Evolutionary conservation across 2,888 invertebrate species (phyloP).

Genomic region (Empis stercorea): DNA sequence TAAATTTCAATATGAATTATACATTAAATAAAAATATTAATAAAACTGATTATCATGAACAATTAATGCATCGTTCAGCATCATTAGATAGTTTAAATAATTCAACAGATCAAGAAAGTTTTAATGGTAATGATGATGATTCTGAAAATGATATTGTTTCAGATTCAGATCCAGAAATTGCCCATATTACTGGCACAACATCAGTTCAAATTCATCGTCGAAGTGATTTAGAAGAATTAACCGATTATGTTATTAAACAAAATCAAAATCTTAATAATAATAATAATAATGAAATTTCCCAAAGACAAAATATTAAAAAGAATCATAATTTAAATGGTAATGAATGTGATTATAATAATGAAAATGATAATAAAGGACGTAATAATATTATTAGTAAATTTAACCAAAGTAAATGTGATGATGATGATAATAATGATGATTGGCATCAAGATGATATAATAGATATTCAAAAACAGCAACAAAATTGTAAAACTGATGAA

Average conservation of each 20-base stretch:
- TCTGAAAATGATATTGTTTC: constrained; percentile 38
- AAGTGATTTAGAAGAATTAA: constrained; percentile 32
- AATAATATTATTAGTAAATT: not conserved
- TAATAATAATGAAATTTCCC: not conserved
- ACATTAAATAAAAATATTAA: constrained; percentile 1
- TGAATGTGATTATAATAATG: constrained; percentile 19
- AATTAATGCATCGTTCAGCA: constrained; percentile 31
- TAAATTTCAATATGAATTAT: not conserved
- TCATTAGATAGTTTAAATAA: constrained; percentile 57
- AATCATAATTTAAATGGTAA: not conserved
- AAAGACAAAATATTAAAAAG: not conserved
- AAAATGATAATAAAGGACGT: not conserved
- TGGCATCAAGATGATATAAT: not conserved
- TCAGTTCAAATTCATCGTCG: constrained; percentile 30
- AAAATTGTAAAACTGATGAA: constrained; percentile 3
- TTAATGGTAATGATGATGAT: constrained; percentile 31
- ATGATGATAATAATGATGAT: not conserved
- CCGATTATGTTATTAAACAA: constrained; percentile 28
- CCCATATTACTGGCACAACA: constrained; percentile 35
- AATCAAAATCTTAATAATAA: not conserved
- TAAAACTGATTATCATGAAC: constrained; percentile 10
- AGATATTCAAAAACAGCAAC: constrained; percentile 4
- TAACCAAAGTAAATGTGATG: not conserved
- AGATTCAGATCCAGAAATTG: constrained; percentile 54
- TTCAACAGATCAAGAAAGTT: constrained; percentile 50